Percentiles rank a stretch among this genome's conserved stretches.
These are phyloP conservation scores for Folsomia manolachei DNA, from an alignment of 2,888 invertebrate species.

Conservation along the genomic window DNA sequence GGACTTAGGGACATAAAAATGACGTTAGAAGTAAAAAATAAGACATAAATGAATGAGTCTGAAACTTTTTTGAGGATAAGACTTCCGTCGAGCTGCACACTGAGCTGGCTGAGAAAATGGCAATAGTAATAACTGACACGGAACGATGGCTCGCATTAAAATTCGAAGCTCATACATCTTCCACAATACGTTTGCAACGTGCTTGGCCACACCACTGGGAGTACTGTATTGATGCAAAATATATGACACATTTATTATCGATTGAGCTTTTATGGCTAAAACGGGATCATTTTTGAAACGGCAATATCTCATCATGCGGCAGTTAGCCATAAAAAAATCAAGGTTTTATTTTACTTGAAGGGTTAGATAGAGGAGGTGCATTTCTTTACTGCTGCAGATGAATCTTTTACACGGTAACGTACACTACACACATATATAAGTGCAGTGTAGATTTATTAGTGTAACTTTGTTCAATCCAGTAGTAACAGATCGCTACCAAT, in stretches of 20 bases:
- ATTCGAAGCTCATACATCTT: not conserved
- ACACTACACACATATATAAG: no score
- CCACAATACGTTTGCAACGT: not conserved
- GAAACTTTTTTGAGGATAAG: not conserved
- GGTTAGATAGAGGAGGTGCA: no score
- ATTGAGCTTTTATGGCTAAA: not conserved
- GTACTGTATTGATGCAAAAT: slow-evolving; percentile 1
- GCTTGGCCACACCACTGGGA: not conserved
- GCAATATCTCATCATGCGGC: not conserved
- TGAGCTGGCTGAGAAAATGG: not conserved
- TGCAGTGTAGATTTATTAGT: no score
- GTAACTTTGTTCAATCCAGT: no score
- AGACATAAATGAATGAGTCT: not conserved
- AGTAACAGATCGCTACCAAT: no score
- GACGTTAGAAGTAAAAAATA: not conserved
- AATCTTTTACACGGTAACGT: no score
- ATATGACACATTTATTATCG: not conserved
- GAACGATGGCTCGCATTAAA: not conserved
- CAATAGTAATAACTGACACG: not conserved
- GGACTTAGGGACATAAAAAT: not conserved
- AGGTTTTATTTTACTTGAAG: no score
- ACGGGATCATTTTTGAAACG: not conserved
- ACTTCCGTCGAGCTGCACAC: not conserved
- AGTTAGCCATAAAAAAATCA: not conserved
- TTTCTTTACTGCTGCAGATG: no score